Percentiles rank a stretch among this genome's conserved stretches.
Conservation (phyloP, 2,888 invertebrate species). For the Sylvicola cinctus region DNA sequence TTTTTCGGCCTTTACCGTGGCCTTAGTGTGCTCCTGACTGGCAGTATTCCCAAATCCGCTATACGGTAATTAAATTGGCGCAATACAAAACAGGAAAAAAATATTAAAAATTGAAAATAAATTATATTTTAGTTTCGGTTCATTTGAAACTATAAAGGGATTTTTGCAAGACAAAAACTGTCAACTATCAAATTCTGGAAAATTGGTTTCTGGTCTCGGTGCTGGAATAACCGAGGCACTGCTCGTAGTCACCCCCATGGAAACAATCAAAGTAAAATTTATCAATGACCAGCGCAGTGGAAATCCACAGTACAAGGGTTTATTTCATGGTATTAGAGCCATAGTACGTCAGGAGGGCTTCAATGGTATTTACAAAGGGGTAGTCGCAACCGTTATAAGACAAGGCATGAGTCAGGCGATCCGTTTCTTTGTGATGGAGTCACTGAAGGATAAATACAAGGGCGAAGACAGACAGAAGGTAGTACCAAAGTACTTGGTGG, state of each 20-base stretch:
- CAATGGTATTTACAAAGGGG: conserved; percentile 76
- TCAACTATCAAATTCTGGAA: conserved; percentile 50
- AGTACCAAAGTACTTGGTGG: conserved; percentile 78
- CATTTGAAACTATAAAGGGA: conserved; percentile 82
- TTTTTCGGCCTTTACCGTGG: no score
- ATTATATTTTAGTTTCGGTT: no score
- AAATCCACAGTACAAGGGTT: conserved; percentile 80
- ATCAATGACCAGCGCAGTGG: conserved; percentile 89
- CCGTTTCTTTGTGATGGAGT: conserved; percentile 93
- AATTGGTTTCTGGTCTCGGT: conserved; percentile 79
- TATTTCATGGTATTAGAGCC: conserved; percentile 76
- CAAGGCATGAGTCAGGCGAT: conserved; percentile 99
- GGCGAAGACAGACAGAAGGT: conserved; percentile 65
- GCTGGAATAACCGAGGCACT: conserved; percentile 92
- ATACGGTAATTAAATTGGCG: no score
- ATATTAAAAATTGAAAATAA: no score
- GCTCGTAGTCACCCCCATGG: conserved; percentile 98
- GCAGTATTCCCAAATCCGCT: conserved; percentile 97
- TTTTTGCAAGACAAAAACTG: conserved; percentile 57
- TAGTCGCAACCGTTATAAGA: conserved; percentile 89
- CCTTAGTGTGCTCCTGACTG: conserved; percentile 88
- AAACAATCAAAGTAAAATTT: no score
- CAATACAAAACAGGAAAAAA: no score
- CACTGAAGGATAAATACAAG: conserved; percentile 76
- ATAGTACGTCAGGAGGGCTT: conserved; percentile 74